These are phyloP conservation scores for Sipha flava DNA, from an alignment of 1,140 invertebrate species.

Conservation along the genomic window DNA sequence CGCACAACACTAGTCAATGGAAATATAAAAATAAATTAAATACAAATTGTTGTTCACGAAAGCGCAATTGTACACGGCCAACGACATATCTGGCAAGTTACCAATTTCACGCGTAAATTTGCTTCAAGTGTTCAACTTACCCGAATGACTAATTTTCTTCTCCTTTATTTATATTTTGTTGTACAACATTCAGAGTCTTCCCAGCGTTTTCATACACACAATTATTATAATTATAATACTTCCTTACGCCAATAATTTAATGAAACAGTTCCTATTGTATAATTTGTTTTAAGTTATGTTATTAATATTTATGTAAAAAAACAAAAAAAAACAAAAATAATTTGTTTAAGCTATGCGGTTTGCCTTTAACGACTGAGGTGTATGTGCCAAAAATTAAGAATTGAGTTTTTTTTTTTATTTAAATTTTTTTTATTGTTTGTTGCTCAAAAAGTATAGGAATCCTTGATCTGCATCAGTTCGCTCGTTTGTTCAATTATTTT, in stretches of 20 bases:
- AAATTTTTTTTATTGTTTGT: conserved; percentile 15
- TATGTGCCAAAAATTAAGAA: conserved; percentile 10
- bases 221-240: not conserved
- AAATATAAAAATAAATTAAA: not conserved
- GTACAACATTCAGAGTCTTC: not conserved
- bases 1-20: conserved; percentile 14
- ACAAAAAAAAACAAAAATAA: not conserved
- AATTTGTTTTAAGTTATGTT: conserved; percentile 13
- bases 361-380: conserved; percentile 22
- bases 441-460: conserved; percentile 16
- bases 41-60: not conserved
- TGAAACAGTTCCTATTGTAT: conserved; percentile 27
- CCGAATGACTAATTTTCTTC: not conserved
- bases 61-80: not conserved
- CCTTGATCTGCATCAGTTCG: conserved; percentile 8
- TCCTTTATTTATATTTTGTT: not conserved
- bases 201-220: not conserved
- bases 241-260: not conserved
- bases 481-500: not conserved
- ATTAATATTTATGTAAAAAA: conserved; percentile 5
- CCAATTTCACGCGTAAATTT: not conserved
- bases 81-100: conserved; percentile 1
- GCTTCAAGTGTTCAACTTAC: not conserved
- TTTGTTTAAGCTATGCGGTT: conserved; percentile 25
- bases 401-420: not conserved